These are phyloP conservation scores for Drosophila paranaensis DNA, from an alignment of 2,888 invertebrate genomes.

Conservation along the genomic window DNA sequence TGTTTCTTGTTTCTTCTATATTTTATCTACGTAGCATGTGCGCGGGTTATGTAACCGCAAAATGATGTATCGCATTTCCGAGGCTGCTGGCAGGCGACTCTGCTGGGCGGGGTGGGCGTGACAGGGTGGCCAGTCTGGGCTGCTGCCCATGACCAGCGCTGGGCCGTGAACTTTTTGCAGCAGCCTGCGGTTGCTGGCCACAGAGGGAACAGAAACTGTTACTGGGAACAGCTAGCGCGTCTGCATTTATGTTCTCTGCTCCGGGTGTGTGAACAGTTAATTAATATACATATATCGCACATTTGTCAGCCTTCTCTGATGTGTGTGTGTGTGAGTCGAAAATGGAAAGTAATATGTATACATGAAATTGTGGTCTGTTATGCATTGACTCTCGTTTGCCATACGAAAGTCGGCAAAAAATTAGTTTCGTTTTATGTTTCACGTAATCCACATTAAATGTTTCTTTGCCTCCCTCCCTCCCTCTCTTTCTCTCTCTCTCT, in stretches of 20 bases:
- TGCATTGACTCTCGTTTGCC: slow-evolving; percentile 58
- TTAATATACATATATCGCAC: slow-evolving; percentile 11
- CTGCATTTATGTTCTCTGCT: slow-evolving; percentile 1
- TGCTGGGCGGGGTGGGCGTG: background rate
- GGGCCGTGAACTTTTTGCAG: slow-evolving; percentile 37
- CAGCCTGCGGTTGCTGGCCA: slow-evolving; percentile 2
- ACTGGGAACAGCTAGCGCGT: slow-evolving; percentile 9
- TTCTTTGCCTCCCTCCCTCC: background rate
- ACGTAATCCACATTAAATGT: slow-evolving; percentile 58
- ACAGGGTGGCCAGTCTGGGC: slow-evolving; percentile 5
- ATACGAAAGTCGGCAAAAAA: slow-evolving; percentile 40
- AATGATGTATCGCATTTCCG: slow-evolving; percentile 73
- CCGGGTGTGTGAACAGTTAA: slow-evolving; percentile 6
- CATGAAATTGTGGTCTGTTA: slow-evolving; percentile 24
- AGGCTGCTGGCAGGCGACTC: slow-evolving; percentile 22
- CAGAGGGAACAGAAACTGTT: background rate
- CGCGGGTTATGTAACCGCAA: slow-evolving; percentile 74
- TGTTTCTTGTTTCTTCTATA: slow-evolving; percentile 23
- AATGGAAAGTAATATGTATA: slow-evolving; percentile 55
- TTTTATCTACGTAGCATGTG: slow-evolving; percentile 73
- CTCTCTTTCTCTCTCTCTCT: background rate
- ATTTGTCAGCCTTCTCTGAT: slow-evolving; percentile 1
- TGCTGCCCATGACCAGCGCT: slow-evolving; percentile 31
- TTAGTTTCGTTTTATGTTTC: slow-evolving; percentile 45
- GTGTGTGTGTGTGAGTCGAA: slow-evolving; percentile 9